Evolutionary conservation across 2,113 vertebrate genomes (phyloP).

Genomic region (Formicarius rufipectus): DNA sequence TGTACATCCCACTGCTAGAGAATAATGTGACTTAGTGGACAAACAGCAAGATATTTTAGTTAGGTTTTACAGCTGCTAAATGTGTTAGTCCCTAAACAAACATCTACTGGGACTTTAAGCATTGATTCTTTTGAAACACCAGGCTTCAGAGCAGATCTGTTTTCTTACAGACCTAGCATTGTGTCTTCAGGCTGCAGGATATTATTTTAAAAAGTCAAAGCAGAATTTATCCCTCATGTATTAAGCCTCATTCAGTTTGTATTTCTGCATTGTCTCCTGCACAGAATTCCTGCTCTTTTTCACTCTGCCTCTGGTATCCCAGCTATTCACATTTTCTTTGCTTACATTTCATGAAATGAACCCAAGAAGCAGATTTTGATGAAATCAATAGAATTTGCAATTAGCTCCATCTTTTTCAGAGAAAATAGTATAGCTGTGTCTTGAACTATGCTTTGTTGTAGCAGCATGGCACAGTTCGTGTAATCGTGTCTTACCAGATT

Average conservation of each 20-base stretch:
- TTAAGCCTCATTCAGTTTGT: neutral
- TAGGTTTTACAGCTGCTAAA: slow-evolving; percentile 19
- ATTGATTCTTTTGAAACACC: slow-evolving; percentile 6
- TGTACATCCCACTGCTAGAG: neutral
- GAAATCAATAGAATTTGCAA: neutral
- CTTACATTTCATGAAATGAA: neutral
- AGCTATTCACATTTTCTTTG: slow-evolving; percentile 21
- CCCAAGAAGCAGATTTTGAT: neutral
- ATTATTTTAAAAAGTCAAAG: neutral
- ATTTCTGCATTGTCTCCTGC: neutral
- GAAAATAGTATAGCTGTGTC: neutral
- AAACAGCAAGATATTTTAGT: neutral
- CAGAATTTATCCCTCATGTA: neutral
- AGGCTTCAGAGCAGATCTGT: neutral
- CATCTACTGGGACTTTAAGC: slow-evolving; percentile 3
- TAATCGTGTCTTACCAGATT: neutral
- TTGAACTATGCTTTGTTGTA: neutral
- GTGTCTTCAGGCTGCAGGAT: neutral
- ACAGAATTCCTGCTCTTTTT: neutral
- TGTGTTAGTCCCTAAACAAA: slow-evolving; percentile 35
- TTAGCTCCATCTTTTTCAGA: neutral
- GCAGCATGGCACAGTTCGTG: neutral
- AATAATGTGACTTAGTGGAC: slow-evolving; percentile 28
- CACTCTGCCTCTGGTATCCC: neutral
- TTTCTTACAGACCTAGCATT: neutral